Percentiles rank a stretch among this genome's conserved stretches.
These are phyloP conservation scores for Tyrophagus putrescentiae DNA, from an alignment of 1,140 invertebrate genomes.

Conservation along the genomic window DNA sequence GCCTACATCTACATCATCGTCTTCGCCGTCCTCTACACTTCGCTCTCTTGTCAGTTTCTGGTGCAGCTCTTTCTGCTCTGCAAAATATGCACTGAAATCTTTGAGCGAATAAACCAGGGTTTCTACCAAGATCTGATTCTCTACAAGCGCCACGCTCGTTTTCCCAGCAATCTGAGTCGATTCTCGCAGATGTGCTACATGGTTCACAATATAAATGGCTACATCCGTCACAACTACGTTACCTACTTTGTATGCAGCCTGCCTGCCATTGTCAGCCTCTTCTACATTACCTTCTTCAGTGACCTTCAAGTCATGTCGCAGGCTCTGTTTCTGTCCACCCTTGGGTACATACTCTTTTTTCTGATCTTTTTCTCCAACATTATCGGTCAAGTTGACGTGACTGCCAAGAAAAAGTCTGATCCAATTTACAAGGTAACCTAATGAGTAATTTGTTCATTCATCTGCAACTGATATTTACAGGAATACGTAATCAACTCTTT, in stretches of 20 bases:
- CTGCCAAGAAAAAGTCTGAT: neutral
- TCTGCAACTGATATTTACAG: too few species aligned
- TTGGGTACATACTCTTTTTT: neutral
- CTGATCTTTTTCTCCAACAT: neutral
- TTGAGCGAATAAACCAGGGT: neutral
- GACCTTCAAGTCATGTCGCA: neutral
- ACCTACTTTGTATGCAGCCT: constrained; percentile 10
- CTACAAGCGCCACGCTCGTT: neutral
- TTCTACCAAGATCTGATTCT: constrained; percentile 1
- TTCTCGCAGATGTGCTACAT: constrained; percentile 2
- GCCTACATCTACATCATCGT: neutral
- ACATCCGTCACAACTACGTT: neutral
- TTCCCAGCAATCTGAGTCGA: neutral
- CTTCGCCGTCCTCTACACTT: neutral
- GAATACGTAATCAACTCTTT: neutral
- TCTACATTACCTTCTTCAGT: neutral
- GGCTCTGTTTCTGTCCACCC: neutral
- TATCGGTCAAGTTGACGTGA: neutral
- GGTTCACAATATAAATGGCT: neutral
- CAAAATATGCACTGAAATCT: neutral
- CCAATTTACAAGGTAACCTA: too few species aligned
- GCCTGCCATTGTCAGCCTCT: neutral
- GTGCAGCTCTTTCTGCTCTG: neutral
- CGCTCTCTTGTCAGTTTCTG: neutral
- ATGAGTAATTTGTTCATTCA: too few species aligned